Conservation (phyloP, 2,888 invertebrate genomes). For the Synergus itoensis region DNA sequence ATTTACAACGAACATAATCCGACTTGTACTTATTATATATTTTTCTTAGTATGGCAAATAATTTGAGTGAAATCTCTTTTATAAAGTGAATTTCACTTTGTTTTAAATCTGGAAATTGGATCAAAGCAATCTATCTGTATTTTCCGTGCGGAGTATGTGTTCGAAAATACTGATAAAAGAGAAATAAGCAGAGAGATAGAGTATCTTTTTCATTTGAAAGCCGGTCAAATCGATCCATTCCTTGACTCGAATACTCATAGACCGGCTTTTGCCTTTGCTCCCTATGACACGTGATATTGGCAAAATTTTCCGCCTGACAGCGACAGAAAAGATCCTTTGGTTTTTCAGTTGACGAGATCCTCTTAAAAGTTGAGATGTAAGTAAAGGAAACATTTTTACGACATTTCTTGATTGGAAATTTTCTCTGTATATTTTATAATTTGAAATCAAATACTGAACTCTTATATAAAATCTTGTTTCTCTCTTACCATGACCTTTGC, state of each 20-base stretch:
- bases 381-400: neutral
- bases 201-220: neutral
- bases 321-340: neutral
- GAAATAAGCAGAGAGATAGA: neutral
- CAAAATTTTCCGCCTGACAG: conserved; percentile 4
- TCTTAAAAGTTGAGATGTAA: neutral
- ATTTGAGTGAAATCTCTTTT: neutral
- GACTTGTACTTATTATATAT: neutral
- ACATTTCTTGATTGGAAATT: neutral
- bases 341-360: conserved; percentile 1
- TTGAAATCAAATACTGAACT: neutral
- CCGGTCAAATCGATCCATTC: conserved; percentile 14
- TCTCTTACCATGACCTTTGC: neutral
- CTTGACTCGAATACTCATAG: conserved; percentile 8
- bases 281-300: conserved; percentile 9
- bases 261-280: neutral
- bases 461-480: neutral
- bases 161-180: neutral
- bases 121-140: neutral
- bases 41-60: neutral
- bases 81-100: neutral
- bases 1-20: neutral
- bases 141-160: neutral
- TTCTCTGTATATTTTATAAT: neutral
- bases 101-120: neutral